Evolutionary conservation across 2,888 invertebrate genomes (phyloP).

Genomic region (Drosophila ochracea): DNA sequence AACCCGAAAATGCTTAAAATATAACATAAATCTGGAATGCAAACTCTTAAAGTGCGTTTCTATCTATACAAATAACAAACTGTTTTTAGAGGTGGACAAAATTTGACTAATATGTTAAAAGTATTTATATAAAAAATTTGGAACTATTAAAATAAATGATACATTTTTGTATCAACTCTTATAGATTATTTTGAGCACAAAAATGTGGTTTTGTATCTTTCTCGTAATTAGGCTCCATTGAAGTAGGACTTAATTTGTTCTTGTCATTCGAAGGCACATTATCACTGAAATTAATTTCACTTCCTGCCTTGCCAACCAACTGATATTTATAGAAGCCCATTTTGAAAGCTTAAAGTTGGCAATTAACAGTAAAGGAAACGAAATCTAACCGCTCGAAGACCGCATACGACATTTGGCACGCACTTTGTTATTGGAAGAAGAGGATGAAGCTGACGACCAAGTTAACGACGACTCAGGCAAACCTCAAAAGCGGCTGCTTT

Average conservation of each 20-base stretch:
- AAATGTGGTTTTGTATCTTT: not conserved
- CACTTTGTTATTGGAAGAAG: conserved; percentile 65
- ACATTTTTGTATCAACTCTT: not conserved
- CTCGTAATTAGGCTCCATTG: not conserved
- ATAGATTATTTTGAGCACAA: not conserved
- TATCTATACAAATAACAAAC: not conserved
- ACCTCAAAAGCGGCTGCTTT: conserved; percentile 60
- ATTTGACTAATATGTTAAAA: not conserved
- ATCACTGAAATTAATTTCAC: conserved; percentile 26
- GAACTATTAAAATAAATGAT: not conserved
- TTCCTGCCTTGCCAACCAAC: conserved; percentile 11
- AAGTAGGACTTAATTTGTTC: not conserved
- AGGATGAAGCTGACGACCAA: conserved; percentile 27
- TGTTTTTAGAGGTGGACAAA: not conserved
- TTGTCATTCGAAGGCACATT: conserved; percentile 18
- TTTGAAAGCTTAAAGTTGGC: conserved; percentile 60
- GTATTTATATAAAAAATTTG: not conserved
- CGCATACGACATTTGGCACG: conserved; percentile 53
- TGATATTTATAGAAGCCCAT: conserved; percentile 3
- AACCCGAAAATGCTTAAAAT: not conserved
- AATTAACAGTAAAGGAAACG: conserved; percentile 61
- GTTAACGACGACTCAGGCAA: conserved; percentile 28
- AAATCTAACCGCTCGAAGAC: conserved; percentile 34
- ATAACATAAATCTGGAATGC: not conserved
- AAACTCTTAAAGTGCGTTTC: not conserved